Conservation (phyloP, 2,797 vertebrate species). For the Sternarchorhynchus goeldii region DNA sequence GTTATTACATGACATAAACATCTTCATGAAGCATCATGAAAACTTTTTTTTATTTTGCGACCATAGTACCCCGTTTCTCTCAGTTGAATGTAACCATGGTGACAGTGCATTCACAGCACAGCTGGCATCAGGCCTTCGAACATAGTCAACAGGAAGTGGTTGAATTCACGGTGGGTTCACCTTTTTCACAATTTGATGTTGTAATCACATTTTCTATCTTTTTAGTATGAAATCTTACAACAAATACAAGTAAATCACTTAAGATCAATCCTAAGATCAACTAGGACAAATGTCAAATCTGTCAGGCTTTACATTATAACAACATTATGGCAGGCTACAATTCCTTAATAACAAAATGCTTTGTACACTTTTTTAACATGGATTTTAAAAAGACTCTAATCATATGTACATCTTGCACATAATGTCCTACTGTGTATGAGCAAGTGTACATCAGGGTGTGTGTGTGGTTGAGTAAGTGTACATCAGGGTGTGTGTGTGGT, state of each 20-base stretch:
- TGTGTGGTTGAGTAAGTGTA: conserved; percentile 15
- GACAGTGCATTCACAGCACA: conserved; percentile 12
- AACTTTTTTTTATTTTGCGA: too few species aligned
- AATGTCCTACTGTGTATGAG: conserved; percentile 21
- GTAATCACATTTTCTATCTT: not conserved
- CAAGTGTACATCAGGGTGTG: conserved; percentile 41
- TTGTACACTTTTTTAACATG: too few species aligned
- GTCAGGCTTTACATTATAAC: too few species aligned
- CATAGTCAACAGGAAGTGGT: conserved; percentile 68
- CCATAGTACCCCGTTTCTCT: conserved; percentile 9
- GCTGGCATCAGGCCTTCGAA: conserved; percentile 47
- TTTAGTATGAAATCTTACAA: too few species aligned
- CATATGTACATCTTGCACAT: too few species aligned
- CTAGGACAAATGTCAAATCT: not conserved
- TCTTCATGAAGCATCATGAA: too few species aligned
- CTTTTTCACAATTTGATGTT: conserved; percentile 5
- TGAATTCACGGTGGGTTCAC: conserved; percentile 43
- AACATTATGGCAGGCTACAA: too few species aligned
- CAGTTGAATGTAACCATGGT: conserved; percentile 2
- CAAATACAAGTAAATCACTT: too few species aligned
- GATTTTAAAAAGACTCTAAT: too few species aligned
- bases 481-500: not conserved
- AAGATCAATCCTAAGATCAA: not conserved
- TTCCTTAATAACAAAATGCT: not conserved
- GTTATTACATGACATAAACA: too few species aligned